A percentile compares a stretch with the other conserved stretches of the same genome.
Evolutionary conservation across 2,888 invertebrate genomes (phyloP).

Genomic region (Buathra laborator): DNA sequence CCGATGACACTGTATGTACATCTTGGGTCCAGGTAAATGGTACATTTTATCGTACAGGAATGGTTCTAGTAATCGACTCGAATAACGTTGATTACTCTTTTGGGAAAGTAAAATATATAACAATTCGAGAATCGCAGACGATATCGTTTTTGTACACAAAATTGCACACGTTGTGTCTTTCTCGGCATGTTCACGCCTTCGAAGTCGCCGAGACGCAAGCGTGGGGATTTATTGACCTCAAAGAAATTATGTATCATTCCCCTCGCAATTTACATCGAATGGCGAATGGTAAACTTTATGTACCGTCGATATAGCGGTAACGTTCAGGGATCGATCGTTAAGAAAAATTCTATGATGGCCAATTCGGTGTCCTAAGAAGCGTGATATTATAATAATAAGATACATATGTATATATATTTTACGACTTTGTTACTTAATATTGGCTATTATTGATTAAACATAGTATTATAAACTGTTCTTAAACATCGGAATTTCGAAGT

Average conservation of each 20-base stretch:
- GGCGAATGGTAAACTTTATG: conserved; percentile 40
- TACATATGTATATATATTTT: no score
- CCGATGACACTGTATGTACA: conserved; percentile 31
- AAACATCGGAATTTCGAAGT: no score
- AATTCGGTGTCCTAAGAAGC: no score
- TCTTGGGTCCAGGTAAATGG: conserved; percentile 31
- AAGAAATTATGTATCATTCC: conserved; percentile 22
- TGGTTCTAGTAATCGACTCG: background rate
- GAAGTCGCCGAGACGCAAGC: conserved; percentile 27
- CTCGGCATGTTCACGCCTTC: conserved; percentile 36
- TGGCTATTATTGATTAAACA: no score
- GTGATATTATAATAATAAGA: no score
- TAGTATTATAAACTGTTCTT: no score
- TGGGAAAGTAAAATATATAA: conserved; percentile 20
- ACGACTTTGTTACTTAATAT: background rate
- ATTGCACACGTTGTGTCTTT: conserved; percentile 8
- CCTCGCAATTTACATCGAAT: conserved; percentile 34
- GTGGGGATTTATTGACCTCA: conserved; percentile 9
- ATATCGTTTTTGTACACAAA: conserved; percentile 33
- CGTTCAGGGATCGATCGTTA: no score
- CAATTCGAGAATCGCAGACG: background rate
- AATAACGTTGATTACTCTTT: background rate
- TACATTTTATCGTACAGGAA: conserved; percentile 17
- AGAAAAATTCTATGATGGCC: no score
- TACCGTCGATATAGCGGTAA: background rate